A percentile compares a stretch with the other conserved stretches of the same genome.
Evolutionary conservation across 2,797 vertebrate genomes (phyloP).

Genomic region (Avahi laniger): DNA sequence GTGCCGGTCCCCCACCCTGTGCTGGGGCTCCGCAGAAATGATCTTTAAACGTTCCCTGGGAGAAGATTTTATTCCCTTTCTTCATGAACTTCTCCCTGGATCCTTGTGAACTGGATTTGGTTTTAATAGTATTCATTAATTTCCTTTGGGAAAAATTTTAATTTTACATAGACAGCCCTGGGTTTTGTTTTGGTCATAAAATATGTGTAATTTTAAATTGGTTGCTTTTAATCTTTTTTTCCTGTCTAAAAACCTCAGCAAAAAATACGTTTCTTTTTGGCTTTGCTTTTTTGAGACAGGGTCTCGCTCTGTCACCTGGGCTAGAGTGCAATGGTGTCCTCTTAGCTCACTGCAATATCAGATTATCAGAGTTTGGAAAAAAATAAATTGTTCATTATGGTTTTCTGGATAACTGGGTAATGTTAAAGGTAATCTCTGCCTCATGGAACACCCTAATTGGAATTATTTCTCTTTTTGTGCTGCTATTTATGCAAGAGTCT

Average conservation of each 20-base stretch:
- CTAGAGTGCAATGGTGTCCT: neutral
- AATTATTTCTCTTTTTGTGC: neutral
- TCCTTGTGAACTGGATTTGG: neutral
- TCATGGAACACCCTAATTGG: neutral
- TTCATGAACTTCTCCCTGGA: neutral
- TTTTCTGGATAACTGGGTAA: neutral
- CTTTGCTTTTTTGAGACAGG: neutral
- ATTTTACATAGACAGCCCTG: neutral
- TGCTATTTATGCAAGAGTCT: neutral
- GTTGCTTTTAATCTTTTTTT: constrained; percentile 21
- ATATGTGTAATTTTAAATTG: neutral
- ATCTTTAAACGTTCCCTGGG: neutral
- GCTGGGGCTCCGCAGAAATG: neutral
- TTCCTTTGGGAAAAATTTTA: constrained; percentile 14
- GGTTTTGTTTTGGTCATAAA: constrained; percentile 30
- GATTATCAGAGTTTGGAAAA: neutral
- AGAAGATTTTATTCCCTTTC: neutral
- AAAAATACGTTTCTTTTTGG: neutral
- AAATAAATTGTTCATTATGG: neutral
- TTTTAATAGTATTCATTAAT: neutral
- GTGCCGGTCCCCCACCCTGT: neutral
- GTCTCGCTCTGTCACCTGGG: neutral
- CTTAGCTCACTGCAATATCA: neutral
- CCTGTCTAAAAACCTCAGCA: neutral
- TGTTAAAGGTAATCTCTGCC: neutral